Percentiles rank a stretch among this genome's conserved stretches.
These are phyloP conservation scores for Aphelocoma californica DNA, from an alignment of 2,797 vertebrate species.

Conservation along the genomic window DNA sequence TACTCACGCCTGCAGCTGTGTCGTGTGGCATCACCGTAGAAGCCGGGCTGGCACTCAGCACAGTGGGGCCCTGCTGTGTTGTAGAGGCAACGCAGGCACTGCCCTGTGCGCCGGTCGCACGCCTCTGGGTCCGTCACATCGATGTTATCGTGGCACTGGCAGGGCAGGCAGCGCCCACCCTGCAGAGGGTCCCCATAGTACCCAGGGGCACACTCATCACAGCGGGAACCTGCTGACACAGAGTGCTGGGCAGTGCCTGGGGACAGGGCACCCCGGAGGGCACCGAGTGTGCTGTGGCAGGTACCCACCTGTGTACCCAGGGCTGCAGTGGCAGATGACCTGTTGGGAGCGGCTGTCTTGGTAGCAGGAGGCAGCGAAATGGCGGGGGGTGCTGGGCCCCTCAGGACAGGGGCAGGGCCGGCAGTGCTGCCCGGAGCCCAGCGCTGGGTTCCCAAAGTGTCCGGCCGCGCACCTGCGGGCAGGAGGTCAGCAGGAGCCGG, in stretches of 20 bases:
- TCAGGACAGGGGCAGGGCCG: slow-evolving; percentile 94
- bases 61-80: slow-evolving; percentile 89
- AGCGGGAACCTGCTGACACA: slow-evolving; percentile 81
- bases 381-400: slow-evolving; percentile 83
- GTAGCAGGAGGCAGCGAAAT: slow-evolving; percentile 92
- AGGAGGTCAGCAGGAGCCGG: not conserved
- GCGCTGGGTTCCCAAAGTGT: slow-evolving; percentile 88
- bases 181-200: slow-evolving; percentile 89
- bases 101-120: slow-evolving; percentile 85
- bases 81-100: slow-evolving; percentile 89
- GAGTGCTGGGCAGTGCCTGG: not conserved
- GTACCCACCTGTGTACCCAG: slow-evolving; percentile 89
- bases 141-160: slow-evolving; percentile 92
- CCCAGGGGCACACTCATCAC: slow-evolving; percentile 91
- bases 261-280: accelerated
- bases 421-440: slow-evolving; percentile 85
- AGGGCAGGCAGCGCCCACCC: slow-evolving; percentile 86
- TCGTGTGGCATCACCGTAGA: slow-evolving; percentile 85
- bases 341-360: slow-evolving; percentile 86
- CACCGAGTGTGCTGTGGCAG: accelerated
- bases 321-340: slow-evolving; percentile 90
- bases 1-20: slow-evolving; percentile 93
- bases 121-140: slow-evolving; percentile 83
- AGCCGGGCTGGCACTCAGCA: slow-evolving; percentile 84
- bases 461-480: slow-evolving; percentile 82